Evolutionary conservation across 2,797 vertebrate genomes (phyloP).

Genomic region (Podargus strigoides): DNA sequence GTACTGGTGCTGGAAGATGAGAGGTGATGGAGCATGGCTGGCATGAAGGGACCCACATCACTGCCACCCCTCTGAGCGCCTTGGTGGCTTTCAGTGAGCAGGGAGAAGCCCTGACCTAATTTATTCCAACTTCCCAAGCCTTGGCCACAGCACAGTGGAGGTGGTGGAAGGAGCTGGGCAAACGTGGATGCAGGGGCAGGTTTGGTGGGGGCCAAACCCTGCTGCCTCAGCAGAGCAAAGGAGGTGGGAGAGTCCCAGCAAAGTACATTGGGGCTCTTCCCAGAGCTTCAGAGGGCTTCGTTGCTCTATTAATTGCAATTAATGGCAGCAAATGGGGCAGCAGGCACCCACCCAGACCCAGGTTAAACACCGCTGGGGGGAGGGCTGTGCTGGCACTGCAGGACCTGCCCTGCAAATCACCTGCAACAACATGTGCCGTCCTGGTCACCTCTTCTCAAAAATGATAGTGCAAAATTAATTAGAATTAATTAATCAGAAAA

Average conservation of each 20-base stretch:
- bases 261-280: neutral
- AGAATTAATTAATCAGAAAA: slow-evolving; percentile 65
- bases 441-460: slow-evolving; percentile 50
- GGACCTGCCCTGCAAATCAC: slow-evolving; percentile 29
- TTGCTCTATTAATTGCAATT: neutral
- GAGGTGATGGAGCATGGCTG: neutral
- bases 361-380: rapidly evolving
- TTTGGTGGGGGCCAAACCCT: neutral
- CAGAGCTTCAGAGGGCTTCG: neutral
- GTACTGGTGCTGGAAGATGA: neutral
- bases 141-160: neutral
- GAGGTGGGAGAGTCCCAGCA: neutral
- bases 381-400: neutral
- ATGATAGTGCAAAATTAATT: slow-evolving; percentile 52
- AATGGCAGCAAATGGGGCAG: neutral
- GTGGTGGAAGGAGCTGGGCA: neutral
- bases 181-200: rapidly evolving
- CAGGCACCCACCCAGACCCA: neutral
- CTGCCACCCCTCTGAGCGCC: neutral
- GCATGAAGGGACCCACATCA: rapidly evolving
- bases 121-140: neutral
- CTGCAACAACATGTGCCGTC: neutral
- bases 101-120: slow-evolving; percentile 21
- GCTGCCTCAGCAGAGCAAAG: neutral
- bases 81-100: neutral